These are phyloP conservation scores for Neopipo cinnamomea DNA, from an alignment of 2,113 vertebrate genomes.

Conservation along the genomic window DNA sequence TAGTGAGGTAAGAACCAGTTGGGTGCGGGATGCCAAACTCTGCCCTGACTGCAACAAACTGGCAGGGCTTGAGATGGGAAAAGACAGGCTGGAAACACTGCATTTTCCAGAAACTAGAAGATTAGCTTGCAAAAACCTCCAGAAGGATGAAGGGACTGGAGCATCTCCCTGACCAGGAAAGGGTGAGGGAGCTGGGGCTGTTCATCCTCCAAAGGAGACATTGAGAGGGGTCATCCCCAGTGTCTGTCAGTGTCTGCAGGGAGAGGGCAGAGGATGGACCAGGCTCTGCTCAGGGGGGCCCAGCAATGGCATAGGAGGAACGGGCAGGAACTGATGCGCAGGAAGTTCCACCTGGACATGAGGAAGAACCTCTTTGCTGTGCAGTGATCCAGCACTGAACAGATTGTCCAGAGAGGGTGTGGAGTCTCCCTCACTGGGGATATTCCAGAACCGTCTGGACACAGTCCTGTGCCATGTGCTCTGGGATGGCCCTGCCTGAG, in stretches of 20 bases:
- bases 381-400: neutral
- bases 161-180: neutral
- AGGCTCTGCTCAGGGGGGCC: neutral
- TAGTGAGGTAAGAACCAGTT: neutral
- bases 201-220: neutral
- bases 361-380: neutral
- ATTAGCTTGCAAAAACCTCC: neutral
- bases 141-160: neutral
- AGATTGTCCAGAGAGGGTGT: neutral
- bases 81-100: neutral
- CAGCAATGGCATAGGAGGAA: neutral
- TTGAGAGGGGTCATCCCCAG: neutral
- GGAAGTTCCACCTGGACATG: neutral
- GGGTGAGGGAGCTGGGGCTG: neutral
- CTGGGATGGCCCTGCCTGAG: neutral
- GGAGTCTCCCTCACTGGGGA: neutral
- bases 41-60: neutral
- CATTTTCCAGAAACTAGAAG: neutral
- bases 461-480: neutral
- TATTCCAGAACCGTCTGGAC: rapidly evolving
- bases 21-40: neutral
- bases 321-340: neutral
- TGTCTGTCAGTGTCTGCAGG: neutral
- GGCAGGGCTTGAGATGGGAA: neutral
- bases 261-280: neutral